A percentile compares a stretch with the other conserved stretches of the same genome.
Evolutionary conservation across 2,888 invertebrate genomes (phyloP).

Genomic region (Agonopterix heracliana): DNA sequence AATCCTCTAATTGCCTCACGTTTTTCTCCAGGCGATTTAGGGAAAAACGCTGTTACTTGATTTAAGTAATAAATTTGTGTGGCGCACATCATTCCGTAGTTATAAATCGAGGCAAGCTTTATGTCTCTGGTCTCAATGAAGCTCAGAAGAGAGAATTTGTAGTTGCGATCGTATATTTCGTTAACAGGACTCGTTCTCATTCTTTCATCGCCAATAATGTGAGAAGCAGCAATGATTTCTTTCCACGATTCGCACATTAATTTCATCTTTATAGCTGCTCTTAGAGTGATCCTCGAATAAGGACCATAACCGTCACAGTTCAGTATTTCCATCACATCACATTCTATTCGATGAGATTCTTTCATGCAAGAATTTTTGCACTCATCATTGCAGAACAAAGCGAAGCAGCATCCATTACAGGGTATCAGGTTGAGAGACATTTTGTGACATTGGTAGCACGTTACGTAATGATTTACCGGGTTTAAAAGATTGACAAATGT

Average conservation of each 20-base stretch:
- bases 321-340: neutral
- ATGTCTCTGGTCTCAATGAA: neutral
- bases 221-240: constrained; percentile 5
- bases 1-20: constrained; percentile 1
- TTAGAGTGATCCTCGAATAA: neutral
- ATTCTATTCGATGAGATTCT: constrained; percentile 6
- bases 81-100: neutral
- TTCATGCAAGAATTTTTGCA: constrained; percentile 2
- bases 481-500: neutral
- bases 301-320: neutral
- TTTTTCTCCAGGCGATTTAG: neutral
- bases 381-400: constrained; percentile 2
- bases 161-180: constrained; percentile 5
- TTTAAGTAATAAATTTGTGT: neutral
- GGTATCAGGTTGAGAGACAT: constrained; percentile 6
- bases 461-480: neutral
- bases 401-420: neutral
- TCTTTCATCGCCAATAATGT: neutral
- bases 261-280: constrained; percentile 2
- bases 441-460: constrained; percentile 6
- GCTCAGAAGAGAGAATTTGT: constrained; percentile 6
- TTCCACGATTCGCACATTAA: constrained; percentile 3
- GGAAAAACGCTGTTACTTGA: neutral
- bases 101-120: neutral
- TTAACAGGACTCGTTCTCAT: constrained; percentile 1